These are phyloP conservation scores for Parnassius orleans DNA, from an alignment of 2,888 invertebrate genomes.

Conservation along the genomic window DNA sequence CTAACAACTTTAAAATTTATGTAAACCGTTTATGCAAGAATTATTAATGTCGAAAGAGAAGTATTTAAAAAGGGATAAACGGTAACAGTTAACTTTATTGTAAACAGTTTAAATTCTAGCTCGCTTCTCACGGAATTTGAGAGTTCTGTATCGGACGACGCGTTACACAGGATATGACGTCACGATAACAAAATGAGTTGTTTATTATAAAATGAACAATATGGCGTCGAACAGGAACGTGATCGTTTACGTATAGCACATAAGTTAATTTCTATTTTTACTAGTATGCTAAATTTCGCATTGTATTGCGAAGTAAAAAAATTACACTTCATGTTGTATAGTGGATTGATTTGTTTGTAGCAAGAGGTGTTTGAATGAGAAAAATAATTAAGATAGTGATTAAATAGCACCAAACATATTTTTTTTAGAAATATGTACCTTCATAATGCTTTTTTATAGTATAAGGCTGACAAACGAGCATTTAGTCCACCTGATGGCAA, in stretches of 20 bases:
- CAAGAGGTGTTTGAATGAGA: not conserved
- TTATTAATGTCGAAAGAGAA: slow-evolving; percentile 5
- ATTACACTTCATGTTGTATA: slow-evolving; percentile 4
- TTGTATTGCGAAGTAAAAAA: no score
- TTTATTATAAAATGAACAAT: slow-evolving; percentile 58
- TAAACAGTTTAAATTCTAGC: slow-evolving; percentile 7
- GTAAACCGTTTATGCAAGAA: not conserved
- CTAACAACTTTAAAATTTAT: slow-evolving; percentile 1
- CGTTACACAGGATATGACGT: slow-evolving; percentile 11
- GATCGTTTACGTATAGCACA: no score
- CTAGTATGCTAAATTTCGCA: no score
- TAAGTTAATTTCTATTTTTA: no score
- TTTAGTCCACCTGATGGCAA: no score
- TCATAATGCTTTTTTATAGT: no score
- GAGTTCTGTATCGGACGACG: not conserved
- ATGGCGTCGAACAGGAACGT: slow-evolving; percentile 31
- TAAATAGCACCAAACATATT: no score
- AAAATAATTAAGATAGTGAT: no score
- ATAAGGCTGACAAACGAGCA: no score
- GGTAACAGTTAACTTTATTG: slow-evolving; percentile 5
- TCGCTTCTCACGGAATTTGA: slow-evolving; percentile 20
- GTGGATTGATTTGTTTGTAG: slow-evolving; percentile 17
- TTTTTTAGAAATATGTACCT: no score
- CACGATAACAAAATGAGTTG: slow-evolving; percentile 56
- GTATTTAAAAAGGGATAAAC: slow-evolving; percentile 18